Base-by-base conservation (phyloP, 2,797 vertebrate genomes). In the Amblyopsis hoosieri region DNA sequence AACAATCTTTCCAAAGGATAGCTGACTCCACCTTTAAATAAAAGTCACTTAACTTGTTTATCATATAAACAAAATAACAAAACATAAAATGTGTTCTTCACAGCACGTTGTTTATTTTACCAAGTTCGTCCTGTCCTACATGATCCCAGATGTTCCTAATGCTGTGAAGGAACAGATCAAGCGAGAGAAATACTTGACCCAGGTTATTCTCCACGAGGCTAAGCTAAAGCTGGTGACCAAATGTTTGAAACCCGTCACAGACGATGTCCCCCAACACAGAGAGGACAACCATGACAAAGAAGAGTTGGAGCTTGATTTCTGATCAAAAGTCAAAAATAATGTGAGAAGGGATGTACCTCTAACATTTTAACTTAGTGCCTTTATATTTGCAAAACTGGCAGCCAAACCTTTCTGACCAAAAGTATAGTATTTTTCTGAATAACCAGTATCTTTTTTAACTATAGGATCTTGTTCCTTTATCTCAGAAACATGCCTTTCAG, bases 91-190 rank as follows among this genome's bases (percentile, higher is more conserved):
- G n/a, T 53, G 4, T 29, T 74, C 17, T 49, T 67, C 48, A 0
- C 89, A 98, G 96, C 96, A 98, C 64, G 17, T 98, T 60, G 94
- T 97, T 81, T 98, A 96, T 88, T 88, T 95, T 0, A 94, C 96
- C 70, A 98, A 97, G 82, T 97, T 97, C 83, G 59, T 96, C 84
- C 92, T 98, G 80, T 92, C 95, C 3, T 96, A 97, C 5, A 0
- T 85, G 54, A 96, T 98, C 78, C 96, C 96, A 0, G 96, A 98
- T 31, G 89, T 97, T 54, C 94, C 96, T 0, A 69, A 94, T 9
- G 72, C 81, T 17, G 95, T 95, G 13, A 95, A 87, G 76, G 94
- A 94, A 66, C 94, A 95, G 83, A 94, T 97, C 76, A 95, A 93
- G 76, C 88, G 96, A 66, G 96, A 98, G 85, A 95, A 93, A 60